Conservation (phyloP, 2,113 vertebrate genomes). For the Ceyx cyanopectus region DNA sequence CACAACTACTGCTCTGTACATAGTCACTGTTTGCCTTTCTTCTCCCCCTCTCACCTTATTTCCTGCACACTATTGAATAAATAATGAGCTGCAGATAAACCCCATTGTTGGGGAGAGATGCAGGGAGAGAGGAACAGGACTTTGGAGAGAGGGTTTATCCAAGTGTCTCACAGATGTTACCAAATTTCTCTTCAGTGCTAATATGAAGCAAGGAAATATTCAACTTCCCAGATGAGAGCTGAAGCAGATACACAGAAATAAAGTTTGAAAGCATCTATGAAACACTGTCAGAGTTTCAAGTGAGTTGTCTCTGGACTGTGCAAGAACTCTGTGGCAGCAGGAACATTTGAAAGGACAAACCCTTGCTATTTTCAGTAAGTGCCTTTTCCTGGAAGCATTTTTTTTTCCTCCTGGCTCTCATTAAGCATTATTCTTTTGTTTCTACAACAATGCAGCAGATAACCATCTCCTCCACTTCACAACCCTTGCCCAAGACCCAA, state of each 20-base stretch:
- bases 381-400: not conserved
- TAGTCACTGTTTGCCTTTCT: not conserved
- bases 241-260: not conserved
- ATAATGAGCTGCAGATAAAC: not conserved
- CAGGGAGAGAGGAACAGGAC: no score
- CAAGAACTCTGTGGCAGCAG: not conserved
- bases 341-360: not conserved
- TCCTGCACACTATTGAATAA: not conserved
- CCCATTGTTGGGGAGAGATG: accelerated
- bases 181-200: not conserved
- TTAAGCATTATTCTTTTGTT: not conserved
- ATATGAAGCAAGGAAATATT: not conserved
- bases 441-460: not conserved
- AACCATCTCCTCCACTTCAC: not conserved
- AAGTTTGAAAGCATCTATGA: not conserved
- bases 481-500: not conserved
- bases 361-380: not conserved
- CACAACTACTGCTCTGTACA: not conserved
- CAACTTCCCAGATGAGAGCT: not conserved
- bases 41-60: not conserved
- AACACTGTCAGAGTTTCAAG: not conserved
- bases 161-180: not conserved
- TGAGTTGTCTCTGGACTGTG: not conserved
- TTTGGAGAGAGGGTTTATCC: not conserved
- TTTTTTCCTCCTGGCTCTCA: not conserved